Percentiles rank a stretch among this genome's conserved stretches.
Evolutionary conservation across 2,797 vertebrate species (phyloP).

Genomic region (Bucorvus abyssinicus): DNA sequence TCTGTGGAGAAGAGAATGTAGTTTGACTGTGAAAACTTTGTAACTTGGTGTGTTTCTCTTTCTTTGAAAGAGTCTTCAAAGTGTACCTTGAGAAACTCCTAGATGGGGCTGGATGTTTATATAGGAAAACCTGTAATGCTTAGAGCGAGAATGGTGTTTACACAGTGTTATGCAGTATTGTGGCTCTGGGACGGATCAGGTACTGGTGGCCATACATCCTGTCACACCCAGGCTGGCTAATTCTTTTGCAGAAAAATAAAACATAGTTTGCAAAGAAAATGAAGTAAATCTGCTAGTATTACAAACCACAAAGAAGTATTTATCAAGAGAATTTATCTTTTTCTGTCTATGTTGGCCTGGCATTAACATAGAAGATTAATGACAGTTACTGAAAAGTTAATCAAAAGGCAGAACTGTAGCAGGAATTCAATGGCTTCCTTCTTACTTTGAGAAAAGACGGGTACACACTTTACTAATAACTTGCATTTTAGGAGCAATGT

Average conservation of each 20-base stretch:
- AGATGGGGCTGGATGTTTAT: neutral
- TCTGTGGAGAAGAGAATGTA: neutral
- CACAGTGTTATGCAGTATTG: rapidly evolving
- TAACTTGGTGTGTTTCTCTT: neutral
- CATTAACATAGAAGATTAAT: neutral
- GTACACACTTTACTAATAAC: neutral
- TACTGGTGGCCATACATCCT: neutral
- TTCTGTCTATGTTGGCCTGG: neutral
- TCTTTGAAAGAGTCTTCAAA: neutral
- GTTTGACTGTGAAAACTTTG: neutral
- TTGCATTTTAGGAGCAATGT: neutral
- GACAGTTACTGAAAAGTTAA: neutral
- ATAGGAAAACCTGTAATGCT: neutral
- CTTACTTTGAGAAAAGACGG: neutral
- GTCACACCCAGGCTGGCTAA: neutral
- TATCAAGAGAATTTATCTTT: neutral
- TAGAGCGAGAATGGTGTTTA: neutral
- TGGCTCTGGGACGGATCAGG: neutral
- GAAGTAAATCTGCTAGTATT: neutral
- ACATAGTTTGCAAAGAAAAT: neutral
- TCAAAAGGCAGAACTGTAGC: neutral
- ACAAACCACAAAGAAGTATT: neutral
- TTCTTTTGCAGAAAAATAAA: neutral
- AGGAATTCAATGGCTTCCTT: neutral
- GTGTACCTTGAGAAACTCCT: rapidly evolving